These are phyloP conservation scores for Microchirus variegatus DNA, from an alignment of 2,797 vertebrate genomes.

Conservation along the genomic window DNA sequence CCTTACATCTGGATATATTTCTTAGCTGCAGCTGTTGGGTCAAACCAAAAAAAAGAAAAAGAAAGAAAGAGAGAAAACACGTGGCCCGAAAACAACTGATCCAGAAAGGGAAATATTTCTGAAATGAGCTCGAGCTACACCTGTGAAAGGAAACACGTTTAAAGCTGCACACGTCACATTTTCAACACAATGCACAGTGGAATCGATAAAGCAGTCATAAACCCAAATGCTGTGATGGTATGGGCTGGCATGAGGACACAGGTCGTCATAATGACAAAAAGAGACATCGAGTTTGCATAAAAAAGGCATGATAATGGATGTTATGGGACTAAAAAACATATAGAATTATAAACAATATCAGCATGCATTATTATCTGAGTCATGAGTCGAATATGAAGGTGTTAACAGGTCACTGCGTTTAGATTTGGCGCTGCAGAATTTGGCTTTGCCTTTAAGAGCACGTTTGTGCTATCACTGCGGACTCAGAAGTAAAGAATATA, in stretches of 20 bases:
- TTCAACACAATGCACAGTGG: not conserved
- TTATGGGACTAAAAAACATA: constrained; percentile 65
- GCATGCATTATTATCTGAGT: constrained; percentile 59
- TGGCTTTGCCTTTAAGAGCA: constrained; percentile 35
- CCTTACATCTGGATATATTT: constrained; percentile 10
- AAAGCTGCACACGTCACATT: constrained; percentile 1
- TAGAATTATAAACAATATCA: constrained; percentile 57
- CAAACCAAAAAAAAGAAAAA: not conserved
- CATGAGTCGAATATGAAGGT: constrained; percentile 56
- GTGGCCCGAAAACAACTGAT: not conserved
- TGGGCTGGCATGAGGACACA: constrained; percentile 69
- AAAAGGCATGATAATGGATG: constrained; percentile 78
- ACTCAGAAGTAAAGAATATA: constrained; percentile 43
- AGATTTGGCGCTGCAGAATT: constrained; percentile 25
- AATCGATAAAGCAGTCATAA: constrained; percentile 33
- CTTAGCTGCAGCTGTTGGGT: constrained; percentile 14
- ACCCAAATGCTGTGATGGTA: constrained; percentile 46
- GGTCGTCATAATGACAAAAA: constrained; percentile 68
- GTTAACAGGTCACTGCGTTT: constrained; percentile 41
- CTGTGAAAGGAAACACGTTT: constrained; percentile 11
- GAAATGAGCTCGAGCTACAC: not conserved
- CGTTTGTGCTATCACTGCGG: constrained; percentile 34
- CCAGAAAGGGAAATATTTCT: not conserved
- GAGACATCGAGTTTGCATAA: constrained; percentile 65
- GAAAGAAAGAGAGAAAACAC: not conserved